Base-by-base conservation (phyloP, 2,888 invertebrate species). In the Smittia sp. region DNA sequence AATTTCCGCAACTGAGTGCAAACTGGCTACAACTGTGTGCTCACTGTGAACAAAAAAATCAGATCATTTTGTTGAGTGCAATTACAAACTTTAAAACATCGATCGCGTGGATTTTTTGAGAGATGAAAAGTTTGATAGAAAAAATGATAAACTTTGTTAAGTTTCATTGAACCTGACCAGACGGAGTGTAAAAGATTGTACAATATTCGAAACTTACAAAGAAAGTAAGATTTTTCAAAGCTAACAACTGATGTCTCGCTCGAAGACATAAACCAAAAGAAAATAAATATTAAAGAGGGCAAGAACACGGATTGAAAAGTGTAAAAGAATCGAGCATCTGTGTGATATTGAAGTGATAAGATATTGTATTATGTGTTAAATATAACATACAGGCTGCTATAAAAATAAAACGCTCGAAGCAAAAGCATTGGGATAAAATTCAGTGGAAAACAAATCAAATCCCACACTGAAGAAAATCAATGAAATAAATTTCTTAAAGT, bases 281-380 rank as follows among this genome's bases (percentile, higher is more conserved):
- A 18, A 54, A 54, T 7, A n/a, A 54, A 9, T n/a, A 1, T 54
- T 54, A 18, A 46, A 46, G 18, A 46, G 3, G 18, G 9, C 32
- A 62, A 22, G 24, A 62, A 62, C 20, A 7, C 11, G 24, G 20
- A 58, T 18, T 18, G 18, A 58, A n/a, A 18, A 58, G 9, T 20
- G 58, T 20, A 18, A 58, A 58, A 27, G 18, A 65, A 27, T 22
- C 24, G 38, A 70, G 69, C 69, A 70, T 70, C 69, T 70, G 69
- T 70, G 69, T 70, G 69, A 70, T 70, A 70, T 70, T 46, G 54
- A 73, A 73, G 72, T 73, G 72, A 73, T 73, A 73, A 73, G 72
- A 62, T 73, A 41, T 73, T 63, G 72, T 73, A 73, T 73, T 73
- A 73, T 73, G 72, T 73, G 72, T 54, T 73, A 73, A 70, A 70